These are phyloP conservation scores for Buceros bicornis DNA, from an alignment of 2,797 vertebrate species.

Conservation along the genomic window DNA sequence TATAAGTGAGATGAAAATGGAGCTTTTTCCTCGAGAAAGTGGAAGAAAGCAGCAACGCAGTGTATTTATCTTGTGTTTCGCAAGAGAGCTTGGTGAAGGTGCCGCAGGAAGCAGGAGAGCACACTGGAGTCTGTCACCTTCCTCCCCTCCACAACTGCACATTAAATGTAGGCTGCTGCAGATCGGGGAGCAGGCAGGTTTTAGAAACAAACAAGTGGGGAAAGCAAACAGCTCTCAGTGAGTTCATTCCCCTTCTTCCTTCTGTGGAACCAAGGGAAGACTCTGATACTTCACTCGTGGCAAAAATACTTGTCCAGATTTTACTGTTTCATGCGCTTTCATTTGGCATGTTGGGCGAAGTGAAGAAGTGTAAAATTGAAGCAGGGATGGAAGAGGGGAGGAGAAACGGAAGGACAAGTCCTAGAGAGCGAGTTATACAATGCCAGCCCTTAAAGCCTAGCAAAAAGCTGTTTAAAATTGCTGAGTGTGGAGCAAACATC, in stretches of 20 bases:
- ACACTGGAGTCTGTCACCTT: neutral
- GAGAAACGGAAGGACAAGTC: neutral
- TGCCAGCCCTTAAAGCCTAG: neutral
- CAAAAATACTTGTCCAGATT: neutral
- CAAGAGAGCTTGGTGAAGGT: neutral
- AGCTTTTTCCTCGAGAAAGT: neutral
- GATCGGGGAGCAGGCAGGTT: neutral
- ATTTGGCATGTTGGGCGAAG: neutral
- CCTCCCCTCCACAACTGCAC: neutral
- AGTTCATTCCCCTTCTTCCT: neutral
- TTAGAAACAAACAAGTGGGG: neutral
- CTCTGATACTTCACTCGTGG: neutral
- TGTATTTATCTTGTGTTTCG: neutral
- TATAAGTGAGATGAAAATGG: neutral
- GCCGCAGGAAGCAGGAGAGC: neutral
- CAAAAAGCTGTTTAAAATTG: neutral
- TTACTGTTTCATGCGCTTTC: neutral
- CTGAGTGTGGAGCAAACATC: neutral
- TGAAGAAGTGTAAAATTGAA: neutral
- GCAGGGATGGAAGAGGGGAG: neutral
- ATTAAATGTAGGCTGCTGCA: neutral
- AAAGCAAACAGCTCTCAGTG: neutral
- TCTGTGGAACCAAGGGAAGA: neutral
- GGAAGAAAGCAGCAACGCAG: accelerated
- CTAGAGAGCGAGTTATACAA: neutral